These are phyloP conservation scores for Masticophis lateralis DNA, from an alignment of 2,797 vertebrate species.

Conservation along the genomic window DNA sequence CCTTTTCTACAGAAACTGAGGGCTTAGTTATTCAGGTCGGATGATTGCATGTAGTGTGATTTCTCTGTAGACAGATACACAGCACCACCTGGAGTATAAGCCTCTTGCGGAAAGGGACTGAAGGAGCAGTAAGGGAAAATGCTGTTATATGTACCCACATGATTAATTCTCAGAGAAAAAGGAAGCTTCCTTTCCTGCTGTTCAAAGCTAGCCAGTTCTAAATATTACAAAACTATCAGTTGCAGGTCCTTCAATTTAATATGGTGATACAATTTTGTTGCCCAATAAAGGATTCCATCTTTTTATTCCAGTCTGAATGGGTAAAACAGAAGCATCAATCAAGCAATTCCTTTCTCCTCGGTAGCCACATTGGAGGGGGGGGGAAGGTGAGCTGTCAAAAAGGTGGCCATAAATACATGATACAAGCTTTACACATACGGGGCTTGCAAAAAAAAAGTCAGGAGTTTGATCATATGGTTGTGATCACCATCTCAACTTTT, in stretches of 20 bases:
- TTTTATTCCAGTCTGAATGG: not conserved
- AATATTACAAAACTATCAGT: not conserved
- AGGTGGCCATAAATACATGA: not conserved
- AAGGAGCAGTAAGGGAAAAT: not conserved
- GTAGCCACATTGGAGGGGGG: not conserved
- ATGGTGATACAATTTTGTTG: not conserved
- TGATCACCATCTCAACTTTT: not conserved
- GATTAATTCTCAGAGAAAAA: not conserved
- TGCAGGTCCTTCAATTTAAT: not conserved
- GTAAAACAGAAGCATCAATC: not conserved
- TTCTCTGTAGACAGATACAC: slow-evolving; percentile 42
- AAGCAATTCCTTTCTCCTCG: not conserved
- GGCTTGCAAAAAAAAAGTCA: not conserved
- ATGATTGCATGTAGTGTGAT: not conserved
- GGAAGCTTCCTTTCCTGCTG: accelerated
- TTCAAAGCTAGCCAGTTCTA: not conserved
- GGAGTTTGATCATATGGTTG: not conserved
- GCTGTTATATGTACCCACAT: accelerated
- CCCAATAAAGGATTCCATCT: not conserved
- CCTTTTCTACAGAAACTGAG: not conserved
- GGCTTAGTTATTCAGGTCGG: not conserved
- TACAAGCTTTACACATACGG: not conserved
- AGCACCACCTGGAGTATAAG: slow-evolving; percentile 68
- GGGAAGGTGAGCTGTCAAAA: not conserved
- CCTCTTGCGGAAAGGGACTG: not conserved